Conservation (phyloP, 2,797 vertebrate species). For the Arrhamphus sclerolepis region DNA sequence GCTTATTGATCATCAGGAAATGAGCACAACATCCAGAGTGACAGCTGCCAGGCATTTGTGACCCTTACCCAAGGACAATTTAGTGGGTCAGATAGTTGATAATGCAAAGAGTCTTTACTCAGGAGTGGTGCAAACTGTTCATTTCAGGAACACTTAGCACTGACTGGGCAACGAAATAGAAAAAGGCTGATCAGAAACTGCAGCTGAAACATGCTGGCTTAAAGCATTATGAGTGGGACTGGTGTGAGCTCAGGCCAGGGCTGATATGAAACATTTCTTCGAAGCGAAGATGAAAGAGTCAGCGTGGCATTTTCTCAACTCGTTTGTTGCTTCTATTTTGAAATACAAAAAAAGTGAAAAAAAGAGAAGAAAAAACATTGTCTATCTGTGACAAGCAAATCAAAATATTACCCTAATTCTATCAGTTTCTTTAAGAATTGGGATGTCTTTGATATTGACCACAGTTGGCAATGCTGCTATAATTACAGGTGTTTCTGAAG, state of each 20-base stretch:
- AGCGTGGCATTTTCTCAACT: neutral
- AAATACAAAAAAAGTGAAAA: neutral
- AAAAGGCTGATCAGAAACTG: slow-evolving; percentile 30
- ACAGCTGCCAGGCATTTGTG: neutral
- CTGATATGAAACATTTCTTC: slow-evolving; percentile 6
- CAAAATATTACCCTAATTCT: neutral
- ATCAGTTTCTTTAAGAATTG: neutral
- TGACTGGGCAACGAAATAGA: slow-evolving; percentile 15
- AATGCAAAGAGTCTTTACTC: slow-evolving; percentile 2
- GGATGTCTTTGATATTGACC: neutral
- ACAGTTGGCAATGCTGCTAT: too few species aligned
- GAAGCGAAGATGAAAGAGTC: neutral
- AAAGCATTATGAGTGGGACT: neutral
- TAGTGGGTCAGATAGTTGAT: neutral
- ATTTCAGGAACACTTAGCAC: slow-evolving; percentile 11
- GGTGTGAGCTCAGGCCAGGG: neutral
- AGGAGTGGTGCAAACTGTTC: neutral
- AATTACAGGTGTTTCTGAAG: too few species aligned
- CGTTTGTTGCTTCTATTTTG: neutral
- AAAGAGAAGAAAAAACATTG: neutral
- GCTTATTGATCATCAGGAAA: slow-evolving; percentile 10
- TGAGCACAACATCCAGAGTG: neutral
- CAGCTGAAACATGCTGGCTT: slow-evolving; percentile 13
- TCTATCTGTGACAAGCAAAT: neutral
- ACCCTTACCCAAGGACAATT: slow-evolving; percentile 1